Percentiles rank a stretch among this genome's conserved stretches.
Conservation (phyloP, 2,888 invertebrate genomes). For the Drosophila paucipuncta region DNA sequence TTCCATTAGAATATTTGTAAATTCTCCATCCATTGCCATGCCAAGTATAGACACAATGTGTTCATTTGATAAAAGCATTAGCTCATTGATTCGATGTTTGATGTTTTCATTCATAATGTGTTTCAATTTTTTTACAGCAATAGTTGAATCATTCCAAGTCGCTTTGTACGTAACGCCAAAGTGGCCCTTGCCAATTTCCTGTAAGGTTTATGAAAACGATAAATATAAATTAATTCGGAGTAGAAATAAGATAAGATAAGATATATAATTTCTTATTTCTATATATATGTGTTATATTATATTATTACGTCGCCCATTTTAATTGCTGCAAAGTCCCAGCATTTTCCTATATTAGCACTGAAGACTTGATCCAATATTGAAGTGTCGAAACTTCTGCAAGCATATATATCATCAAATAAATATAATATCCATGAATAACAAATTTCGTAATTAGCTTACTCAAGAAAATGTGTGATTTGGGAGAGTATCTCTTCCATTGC, state of each 20-base stretch:
- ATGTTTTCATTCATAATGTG: neutral
- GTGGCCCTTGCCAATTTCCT: neutral
- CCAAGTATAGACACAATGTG: neutral
- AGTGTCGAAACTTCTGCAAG: neutral
- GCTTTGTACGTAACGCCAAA: slow-evolving; percentile 5
- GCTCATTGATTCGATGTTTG: neutral
- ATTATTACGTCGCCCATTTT: neutral
- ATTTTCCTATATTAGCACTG: neutral
- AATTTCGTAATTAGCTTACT: neutral
- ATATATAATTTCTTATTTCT: too few relatives aligned
- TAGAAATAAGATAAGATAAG: neutral
- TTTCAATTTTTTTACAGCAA: neutral
- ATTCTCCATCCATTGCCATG: neutral
- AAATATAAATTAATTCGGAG: neutral
- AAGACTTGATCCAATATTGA: neutral
- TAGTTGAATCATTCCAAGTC: neutral
- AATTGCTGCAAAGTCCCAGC: neutral
- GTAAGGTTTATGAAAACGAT: neutral
- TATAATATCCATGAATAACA: neutral
- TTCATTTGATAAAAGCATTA: neutral
- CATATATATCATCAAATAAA: neutral
- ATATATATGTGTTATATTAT: neutral
- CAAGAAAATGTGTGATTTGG: neutral
- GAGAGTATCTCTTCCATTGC: neutral
- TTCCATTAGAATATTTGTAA: neutral